These are phyloP conservation scores for Eleutherodactylus coqui DNA, from an alignment of 2,797 vertebrate species.

Conservation along the genomic window DNA sequence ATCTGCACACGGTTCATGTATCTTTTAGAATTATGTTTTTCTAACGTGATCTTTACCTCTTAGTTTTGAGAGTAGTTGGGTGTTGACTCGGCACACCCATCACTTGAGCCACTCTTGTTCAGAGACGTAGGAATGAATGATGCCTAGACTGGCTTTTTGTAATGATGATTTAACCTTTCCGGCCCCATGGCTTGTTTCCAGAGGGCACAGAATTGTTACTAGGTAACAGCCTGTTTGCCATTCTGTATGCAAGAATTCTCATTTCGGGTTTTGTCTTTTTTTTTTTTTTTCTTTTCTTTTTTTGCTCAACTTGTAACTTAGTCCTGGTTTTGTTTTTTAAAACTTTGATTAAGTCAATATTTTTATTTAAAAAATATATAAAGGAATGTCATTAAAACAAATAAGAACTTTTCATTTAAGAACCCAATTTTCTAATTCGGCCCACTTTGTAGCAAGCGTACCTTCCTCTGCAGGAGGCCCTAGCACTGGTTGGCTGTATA, in stretches of 20 bases:
- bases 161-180: constrained; percentile 27
- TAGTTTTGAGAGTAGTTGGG: neutral
- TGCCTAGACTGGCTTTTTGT: constrained; percentile 13
- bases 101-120: neutral
- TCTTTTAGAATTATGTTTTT: neutral
- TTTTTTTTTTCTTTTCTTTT: neutral
- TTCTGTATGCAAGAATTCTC: neutral
- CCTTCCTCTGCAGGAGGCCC: neutral
- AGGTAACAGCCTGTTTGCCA: neutral
- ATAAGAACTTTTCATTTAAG: neutral
- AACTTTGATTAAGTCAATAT: neutral
- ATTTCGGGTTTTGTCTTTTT: neutral
- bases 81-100: neutral
- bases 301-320: neutral
- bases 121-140: neutral
- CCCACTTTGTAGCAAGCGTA: neutral
- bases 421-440: neutral
- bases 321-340: neutral
- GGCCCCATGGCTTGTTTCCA: neutral
- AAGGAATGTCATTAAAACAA: neutral
- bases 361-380: neutral
- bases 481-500: neutral
- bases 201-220: constrained; percentile 28
- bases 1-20: neutral
- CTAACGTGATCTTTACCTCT: neutral